A percentile compares a stretch with the other conserved stretches of the same genome.
Conservation (phyloP, 2,888 invertebrate genomes). For the Cheilosia soror region DNA sequence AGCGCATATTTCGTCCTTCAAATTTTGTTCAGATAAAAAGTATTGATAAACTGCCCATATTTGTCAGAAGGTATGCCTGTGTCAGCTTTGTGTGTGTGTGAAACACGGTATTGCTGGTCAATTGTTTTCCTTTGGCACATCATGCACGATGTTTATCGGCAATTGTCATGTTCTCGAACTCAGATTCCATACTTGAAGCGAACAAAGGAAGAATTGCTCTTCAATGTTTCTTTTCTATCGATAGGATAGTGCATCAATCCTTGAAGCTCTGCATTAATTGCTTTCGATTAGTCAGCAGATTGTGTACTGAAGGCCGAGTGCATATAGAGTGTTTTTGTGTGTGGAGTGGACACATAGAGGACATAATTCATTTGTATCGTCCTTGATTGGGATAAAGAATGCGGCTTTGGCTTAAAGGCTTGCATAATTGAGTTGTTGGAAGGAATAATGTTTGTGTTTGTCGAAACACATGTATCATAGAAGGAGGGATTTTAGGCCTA, state of each 20-base stretch:
- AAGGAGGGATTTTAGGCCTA: too few relatives aligned
- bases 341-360: background rate
- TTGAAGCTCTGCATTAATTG: constrained; percentile 47
- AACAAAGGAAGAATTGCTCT: background rate
- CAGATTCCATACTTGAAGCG: constrained; percentile 31
- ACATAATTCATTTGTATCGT: background rate
- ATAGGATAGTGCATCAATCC: constrained; percentile 36
- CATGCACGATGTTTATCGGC: constrained; percentile 56
- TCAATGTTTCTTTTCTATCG: background rate
- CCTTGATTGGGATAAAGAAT: too few relatives aligned
- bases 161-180: constrained; percentile 41
- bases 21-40: background rate
- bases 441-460: too few relatives aligned
- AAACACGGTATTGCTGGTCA: constrained; percentile 34
- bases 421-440: too few relatives aligned
- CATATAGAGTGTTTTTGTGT: background rate
- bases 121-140: constrained; percentile 58
- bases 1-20: too few relatives aligned
- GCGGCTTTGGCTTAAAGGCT: too few relatives aligned
- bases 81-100: background rate
- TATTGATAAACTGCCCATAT: constrained; percentile 26
- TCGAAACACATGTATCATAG: too few relatives aligned
- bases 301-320: constrained; percentile 24
- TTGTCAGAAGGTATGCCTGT: constrained; percentile 15
- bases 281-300: constrained; percentile 55